A percentile compares a stretch with the other conserved stretches of the same genome.
These are phyloP conservation scores for Salvelinus namaycush DNA, from an alignment of 2,113 vertebrate species.

Conservation along the genomic window DNA sequence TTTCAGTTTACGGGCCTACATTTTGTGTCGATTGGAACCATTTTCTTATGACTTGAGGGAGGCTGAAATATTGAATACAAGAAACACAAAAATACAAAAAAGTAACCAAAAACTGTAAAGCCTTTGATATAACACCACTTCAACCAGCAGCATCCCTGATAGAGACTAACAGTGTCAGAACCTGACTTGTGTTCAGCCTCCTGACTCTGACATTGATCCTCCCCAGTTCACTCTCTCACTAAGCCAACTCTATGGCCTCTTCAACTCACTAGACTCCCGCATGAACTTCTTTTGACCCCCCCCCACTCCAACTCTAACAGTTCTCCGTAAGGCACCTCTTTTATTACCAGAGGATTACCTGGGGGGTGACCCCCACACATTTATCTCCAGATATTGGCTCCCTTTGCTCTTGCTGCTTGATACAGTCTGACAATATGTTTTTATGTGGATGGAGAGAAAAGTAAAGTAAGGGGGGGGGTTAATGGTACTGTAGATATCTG, in stretches of 20 bases:
- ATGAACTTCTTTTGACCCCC: constrained; percentile 26
- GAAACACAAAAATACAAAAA: background rate
- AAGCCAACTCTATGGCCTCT: constrained; percentile 58
- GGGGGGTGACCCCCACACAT: constrained; percentile 36
- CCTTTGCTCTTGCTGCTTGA: constrained; percentile 19
- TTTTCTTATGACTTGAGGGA: background rate
- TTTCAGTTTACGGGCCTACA: background rate
- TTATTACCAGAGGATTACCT: constrained; percentile 47
- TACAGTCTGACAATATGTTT: constrained; percentile 19
- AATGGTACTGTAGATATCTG: constrained; percentile 4
- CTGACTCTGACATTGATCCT: constrained; percentile 71
- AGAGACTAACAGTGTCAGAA: constrained; percentile 49
- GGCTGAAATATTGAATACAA: background rate
- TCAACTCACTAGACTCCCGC: constrained; percentile 62
- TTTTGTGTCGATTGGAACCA: background rate
- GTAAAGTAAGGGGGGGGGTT: background rate
- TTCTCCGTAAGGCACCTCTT: constrained; percentile 36
- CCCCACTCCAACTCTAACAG: constrained; percentile 60
- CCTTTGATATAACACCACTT: background rate
- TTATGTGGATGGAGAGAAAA: background rate
- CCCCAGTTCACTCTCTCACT: constrained; percentile 61
- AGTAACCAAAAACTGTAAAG: background rate
- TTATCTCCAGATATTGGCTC: constrained; percentile 46
- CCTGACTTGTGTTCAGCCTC: constrained; percentile 54
- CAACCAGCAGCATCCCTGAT: constrained; percentile 56